phyloP scores from a whole-genome alignment of 2,888 invertebrate species.

The Lasioglossum pauxillum region DNA sequence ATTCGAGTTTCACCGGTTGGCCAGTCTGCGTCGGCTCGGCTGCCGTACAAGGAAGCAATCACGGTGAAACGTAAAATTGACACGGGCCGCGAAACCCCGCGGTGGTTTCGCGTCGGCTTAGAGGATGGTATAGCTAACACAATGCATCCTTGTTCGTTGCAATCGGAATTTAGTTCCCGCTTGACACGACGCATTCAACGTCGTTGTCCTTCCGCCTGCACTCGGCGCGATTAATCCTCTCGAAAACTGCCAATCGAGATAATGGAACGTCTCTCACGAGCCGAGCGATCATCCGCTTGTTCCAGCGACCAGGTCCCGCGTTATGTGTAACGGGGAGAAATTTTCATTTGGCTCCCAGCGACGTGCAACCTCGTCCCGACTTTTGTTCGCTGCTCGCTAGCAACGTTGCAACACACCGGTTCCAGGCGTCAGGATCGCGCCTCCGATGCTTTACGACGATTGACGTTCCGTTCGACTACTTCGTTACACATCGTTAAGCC shows the following conservation, averaged over 20 bases:
- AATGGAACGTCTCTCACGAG: slow-evolving; percentile 43
- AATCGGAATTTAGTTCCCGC: slow-evolving; percentile 54
- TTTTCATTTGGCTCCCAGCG: slow-evolving; percentile 54
- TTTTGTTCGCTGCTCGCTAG: slow-evolving; percentile 8
- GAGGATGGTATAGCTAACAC: slow-evolving; percentile 13
- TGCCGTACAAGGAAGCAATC: slow-evolving; percentile 75
- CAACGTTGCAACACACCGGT: slow-evolving; percentile 42
- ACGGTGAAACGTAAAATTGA: slow-evolving; percentile 73
- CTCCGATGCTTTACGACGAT: slow-evolving; percentile 65
- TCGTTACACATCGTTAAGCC: slow-evolving; percentile 70
- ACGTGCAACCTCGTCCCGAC: slow-evolving; percentile 17
- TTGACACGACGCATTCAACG: slow-evolving; percentile 21
- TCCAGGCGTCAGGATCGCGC: slow-evolving; percentile 49
- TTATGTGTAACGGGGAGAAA: slow-evolving; percentile 66
- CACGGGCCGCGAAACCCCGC: slow-evolving; percentile 63
- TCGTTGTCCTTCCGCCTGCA: not conserved
- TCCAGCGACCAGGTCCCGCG: slow-evolving; percentile 41
- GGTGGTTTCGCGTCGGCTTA: slow-evolving; percentile 54
- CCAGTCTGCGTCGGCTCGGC: slow-evolving; percentile 29
- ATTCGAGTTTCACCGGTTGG: slow-evolving; percentile 69
- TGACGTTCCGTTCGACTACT: slow-evolving; percentile 63
- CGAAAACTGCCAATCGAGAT: slow-evolving; percentile 60
- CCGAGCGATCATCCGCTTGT: not conserved
- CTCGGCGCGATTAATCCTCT: slow-evolving; percentile 48
- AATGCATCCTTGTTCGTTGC: slow-evolving; percentile 57